A percentile compares a stretch with the other conserved stretches of the same genome.
Evolutionary conservation across 2,888 invertebrate genomes (phyloP).

Genomic region (Acheta domesticus): DNA sequence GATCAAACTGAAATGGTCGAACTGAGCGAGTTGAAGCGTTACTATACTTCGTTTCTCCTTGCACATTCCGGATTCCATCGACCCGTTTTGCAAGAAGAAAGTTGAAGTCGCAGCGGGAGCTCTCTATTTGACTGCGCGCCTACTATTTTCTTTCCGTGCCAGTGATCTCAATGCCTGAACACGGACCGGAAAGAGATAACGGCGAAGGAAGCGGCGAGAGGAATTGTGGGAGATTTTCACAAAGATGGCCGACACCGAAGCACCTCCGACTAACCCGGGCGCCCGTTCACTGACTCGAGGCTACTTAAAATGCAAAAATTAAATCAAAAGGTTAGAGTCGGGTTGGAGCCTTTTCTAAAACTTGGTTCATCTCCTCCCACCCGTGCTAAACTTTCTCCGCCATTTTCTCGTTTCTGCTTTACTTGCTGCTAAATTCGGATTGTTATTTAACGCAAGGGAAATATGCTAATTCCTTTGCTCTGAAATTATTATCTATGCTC

Average conservation of each 20-base stretch:
- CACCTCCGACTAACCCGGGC: not conserved
- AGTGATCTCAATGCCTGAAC: slow-evolving; percentile 18
- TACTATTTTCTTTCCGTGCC: not conserved
- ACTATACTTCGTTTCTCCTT: no score
- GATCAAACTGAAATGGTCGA: no score
- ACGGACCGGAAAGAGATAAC: slow-evolving; percentile 18
- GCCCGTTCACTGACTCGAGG: slow-evolving; percentile 1
- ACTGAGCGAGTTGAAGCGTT: no score
- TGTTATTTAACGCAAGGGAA: slow-evolving; percentile 9
- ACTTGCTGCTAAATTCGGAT: slow-evolving; percentile 18
- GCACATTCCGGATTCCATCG: no score
- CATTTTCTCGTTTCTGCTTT: slow-evolving; percentile 1
- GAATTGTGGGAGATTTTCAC: slow-evolving; percentile 18
- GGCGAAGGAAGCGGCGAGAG: not conserved
- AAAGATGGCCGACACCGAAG: not conserved
- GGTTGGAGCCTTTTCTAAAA: not conserved
- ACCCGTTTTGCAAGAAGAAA: no score
- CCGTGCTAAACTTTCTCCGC: not conserved
- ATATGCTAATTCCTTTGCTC: not conserved
- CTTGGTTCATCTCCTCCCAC: slow-evolving; percentile 10
- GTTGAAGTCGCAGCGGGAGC: no score
- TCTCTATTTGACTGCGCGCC: no score
- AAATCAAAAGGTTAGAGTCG: slow-evolving; percentile 10
- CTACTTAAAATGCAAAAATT: slow-evolving; percentile 18
- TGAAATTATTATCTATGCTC: slow-evolving; percentile 2